Base-by-base conservation (phyloP, 2,113 vertebrate species). In the Girardinichthys multiradiatus region DNA sequence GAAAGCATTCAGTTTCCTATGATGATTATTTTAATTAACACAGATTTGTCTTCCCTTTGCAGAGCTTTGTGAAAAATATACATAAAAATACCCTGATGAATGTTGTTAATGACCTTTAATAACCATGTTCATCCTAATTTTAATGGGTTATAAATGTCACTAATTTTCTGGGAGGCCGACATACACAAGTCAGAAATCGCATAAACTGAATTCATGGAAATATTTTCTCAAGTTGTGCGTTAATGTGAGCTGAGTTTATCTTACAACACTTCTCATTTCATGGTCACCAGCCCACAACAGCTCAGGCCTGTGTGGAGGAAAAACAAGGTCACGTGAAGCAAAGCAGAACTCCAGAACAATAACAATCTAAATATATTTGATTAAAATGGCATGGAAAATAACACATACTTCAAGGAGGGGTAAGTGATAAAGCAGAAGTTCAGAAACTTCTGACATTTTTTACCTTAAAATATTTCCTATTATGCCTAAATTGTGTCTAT, bases 381-480 rank as follows among this genome's bases (percentile, higher is more conserved):
- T 61, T 57, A 68, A 72, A 60, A 75, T 54, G 26, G 24, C 21
- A 71, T 42, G 76, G 61, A 68, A 81, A 68, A 64, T 30, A 42
- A 30, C 14, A 70, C 42, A 68, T 31, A 69, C n/a, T 39, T 59
- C n/a, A 28, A 64, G 27, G n/a, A 30, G 57, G 57, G 30, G 15
- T 24, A 27, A 28, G 2, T 45, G 26, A 19, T 39, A 83, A 81
- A 82, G 70, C 63, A 80, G 80, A 84, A 84, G 79, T 68, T 26
- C 24, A 77, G 35, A 78, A 84, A 70, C 57, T 48, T 84, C 63
- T 83, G 66, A 74, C 66, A 80, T 68, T 78, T 80, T 27, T 72
- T 2, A 27, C 29, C 39, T 54, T 60, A 60, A 62, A 33, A 67
- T 64, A 15, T 78, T 78, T 72, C 68, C 69, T 65, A 63, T 29